Evolutionary conservation across 2,113 vertebrate species (phyloP), one percentile per base, ranked within the genome.

Genomic region (Bubo blakistoni): DNA sequence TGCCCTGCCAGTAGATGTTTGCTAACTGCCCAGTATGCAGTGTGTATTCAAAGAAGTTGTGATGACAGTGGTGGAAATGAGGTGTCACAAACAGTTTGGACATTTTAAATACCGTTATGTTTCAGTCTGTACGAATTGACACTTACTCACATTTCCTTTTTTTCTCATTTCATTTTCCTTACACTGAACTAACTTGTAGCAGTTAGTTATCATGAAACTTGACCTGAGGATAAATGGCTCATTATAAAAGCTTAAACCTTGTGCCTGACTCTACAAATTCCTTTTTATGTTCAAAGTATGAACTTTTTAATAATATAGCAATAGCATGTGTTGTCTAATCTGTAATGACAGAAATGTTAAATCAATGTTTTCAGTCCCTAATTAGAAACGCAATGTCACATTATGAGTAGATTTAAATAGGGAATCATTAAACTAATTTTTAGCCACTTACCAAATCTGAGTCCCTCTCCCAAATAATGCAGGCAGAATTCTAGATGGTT

Each of bases 371-470:
- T 87, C 20, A 26, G 61, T 52, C 47, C 24, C 54, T 95, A 94
- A 94, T 95, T 92, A 52, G 85, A 96, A 95, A 84, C 81, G 91
- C 54, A n/a, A 1, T 92, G 86, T 82, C 90, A 83, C 10, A 1
- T 94, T 90, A 62, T 69, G 63, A 79, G 42, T 87, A 80, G 57
- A 90, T 94, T 89, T 89, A 89, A 92, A 62, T 6, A 86, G 22
- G 34, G 62, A 85, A 86, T 94, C 51, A 88, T 96, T 95, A 95
- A 94, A 97, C 69, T 90, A 82, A 90, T 94, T 93, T 93, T 89
- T 66, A 90, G 58, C 51, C 47, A 58, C 88, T 97, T 95, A 85
- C 30, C 70, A 94, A 92, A 77, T 89, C 27, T 49, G 19, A 90
- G n/a, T 73, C 26, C 40, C 9, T 90, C 44, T 89, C 70, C 38